Percentiles rank a stretch among this genome's conserved stretches.
phyloP scores from a whole-genome alignment of 1,140 invertebrate genomes.

The Hylaeus anthracinus region DNA sequence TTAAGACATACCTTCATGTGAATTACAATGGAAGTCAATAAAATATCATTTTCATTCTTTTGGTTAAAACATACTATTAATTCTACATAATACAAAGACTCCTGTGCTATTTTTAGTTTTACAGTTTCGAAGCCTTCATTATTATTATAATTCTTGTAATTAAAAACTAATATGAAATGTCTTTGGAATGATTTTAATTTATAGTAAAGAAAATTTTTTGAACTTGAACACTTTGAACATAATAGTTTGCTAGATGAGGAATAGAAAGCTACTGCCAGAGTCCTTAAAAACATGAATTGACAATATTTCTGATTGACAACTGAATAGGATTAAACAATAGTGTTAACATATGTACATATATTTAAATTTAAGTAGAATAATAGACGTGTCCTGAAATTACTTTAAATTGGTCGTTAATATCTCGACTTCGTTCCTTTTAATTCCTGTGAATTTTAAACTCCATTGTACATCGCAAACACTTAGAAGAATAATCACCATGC shows the following conservation, averaged over 20 bases:
- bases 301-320: neutral
- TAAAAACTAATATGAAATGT: too few relatives aligned
- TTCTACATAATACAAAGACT: too few relatives aligned
- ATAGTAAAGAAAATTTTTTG: too few relatives aligned
- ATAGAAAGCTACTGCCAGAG: neutral
- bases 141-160: too few relatives aligned
- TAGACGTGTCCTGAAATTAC: neutral
- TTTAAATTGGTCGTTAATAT: neutral
- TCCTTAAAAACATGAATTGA: neutral
- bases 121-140: too few relatives aligned
- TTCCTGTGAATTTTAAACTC: conserved; percentile 1
- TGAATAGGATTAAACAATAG: neutral
- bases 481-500: conserved; percentile 1
- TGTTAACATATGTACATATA: neutral
- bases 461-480: neutral
- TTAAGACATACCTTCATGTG: too few relatives aligned
- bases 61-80: too few relatives aligned
- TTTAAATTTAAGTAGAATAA: neutral
- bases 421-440: neutral
- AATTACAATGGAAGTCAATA: too few relatives aligned
- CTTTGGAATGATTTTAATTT: too few relatives aligned
- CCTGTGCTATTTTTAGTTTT: too few relatives aligned
- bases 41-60: too few relatives aligned
- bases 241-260: neutral
- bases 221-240: neutral